Base-by-base conservation (phyloP, 2,888 invertebrate genomes). In the Lacanobia wlatinum region DNA sequence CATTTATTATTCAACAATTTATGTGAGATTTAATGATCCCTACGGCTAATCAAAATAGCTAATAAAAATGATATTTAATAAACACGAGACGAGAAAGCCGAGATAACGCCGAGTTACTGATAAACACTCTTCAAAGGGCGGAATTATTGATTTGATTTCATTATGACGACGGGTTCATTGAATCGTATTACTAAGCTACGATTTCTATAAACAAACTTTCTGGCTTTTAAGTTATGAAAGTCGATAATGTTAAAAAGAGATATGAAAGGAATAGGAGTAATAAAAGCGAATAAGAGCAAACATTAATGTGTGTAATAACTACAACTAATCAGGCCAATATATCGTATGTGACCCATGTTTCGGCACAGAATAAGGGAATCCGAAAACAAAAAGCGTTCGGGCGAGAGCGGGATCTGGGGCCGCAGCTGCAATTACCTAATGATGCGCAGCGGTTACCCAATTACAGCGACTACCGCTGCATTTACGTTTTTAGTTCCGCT, bases 361-460 rank as follows among this genome's bases (percentile, higher is more conserved):
- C 70, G 72, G 69, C 65, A 52, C 72, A 64, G 76, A 81, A 79
- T 84, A 74, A 76, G 73, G 72, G 72, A 71, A 62, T 76, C 38
- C 28, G 73, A 80, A 76, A 80, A 84, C 84, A 85, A 86, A 87
- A 85, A 86, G 78, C 84, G 79, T 71, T 79, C 79, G 78, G 75
- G 81, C 64, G 85, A 79, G 84, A 70, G 64, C 52, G 61, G 72
- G 84, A 78, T 69, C 79, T 81, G 83, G 88, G 86, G 91, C 90
- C 92, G 80, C 94, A 92, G 92, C 93, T 94, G 93, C 95, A 94
- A 95, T 94, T 92, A 94, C 93, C 93, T 94, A 95, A 94, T 94
- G 94, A 95, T 92, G 93, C 94, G 92, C 91, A 89, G 92, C 87
- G 92, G 93, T 93, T 93, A 92, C 92, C 93, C 94, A 95, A 94